Evolutionary conservation across 1,140 invertebrate species (phyloP), one percentile per base, ranked within the genome.

Genomic region (Platyscapa corneri): DNA sequence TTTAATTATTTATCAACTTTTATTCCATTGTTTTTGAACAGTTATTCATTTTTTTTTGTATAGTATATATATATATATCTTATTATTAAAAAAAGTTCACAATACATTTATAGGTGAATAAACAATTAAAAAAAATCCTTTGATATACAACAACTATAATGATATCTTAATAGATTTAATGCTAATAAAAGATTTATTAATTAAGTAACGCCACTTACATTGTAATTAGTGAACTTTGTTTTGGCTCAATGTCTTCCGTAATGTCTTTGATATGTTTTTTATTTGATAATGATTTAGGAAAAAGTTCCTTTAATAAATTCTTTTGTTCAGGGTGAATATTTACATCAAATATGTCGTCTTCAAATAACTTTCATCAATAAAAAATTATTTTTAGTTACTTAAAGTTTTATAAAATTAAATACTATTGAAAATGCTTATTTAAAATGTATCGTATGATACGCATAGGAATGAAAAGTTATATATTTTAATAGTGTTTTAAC

Each of bases 171-270:
- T 27, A 27, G 3, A 60, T 60, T 60, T 27, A 27, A 27, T 60
- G 27, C 27, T 18, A 70, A 34, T 34, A 70, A n/a, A n/a, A n/a
- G n/a, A n/a, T n/a, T n/a, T n/a, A n/a, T n/a, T n/a, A n/a, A n/a
- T n/a, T n/a, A n/a, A n/a, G n/a, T n/a, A n/a, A n/a, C n/a, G n/a
- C 30, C 84, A 93, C 95, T 95, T 91, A 95, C 95, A 95, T 94
- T 7, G 95, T 95, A 20, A 95, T 94, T 56, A 95, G 81, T 27
- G 95, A 95, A 82, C 92, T 95, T 87, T 95, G 94, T 79, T 89
- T 91, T 39, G 88, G 85, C 42, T 88, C 89, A 6, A 79, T n/a
- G 39, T 89, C 86, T 32, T 87, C 86, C 1, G 39, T 32, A 7
- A 30, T 56, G 42, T 60, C 56, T n/a, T 60, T 49, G 14, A 46